These are phyloP conservation scores for Tachysurus fulvidraco DNA, from an alignment of 2,113 vertebrate species.

Conservation along the genomic window DNA sequence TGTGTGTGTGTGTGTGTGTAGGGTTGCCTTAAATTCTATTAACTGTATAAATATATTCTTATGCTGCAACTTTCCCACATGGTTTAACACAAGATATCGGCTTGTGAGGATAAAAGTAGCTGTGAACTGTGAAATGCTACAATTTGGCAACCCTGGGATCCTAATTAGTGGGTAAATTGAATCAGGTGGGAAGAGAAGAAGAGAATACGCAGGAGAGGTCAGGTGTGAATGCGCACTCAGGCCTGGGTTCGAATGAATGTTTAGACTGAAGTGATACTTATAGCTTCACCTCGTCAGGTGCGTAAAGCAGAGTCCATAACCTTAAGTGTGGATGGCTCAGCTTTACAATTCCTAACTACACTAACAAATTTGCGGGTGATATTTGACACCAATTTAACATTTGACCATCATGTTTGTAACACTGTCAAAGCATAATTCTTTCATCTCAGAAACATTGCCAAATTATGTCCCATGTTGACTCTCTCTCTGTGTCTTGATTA, in stretches of 20 bases:
- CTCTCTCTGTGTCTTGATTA: too few species aligned
- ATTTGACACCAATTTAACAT: too few species aligned
- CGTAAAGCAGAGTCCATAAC: too few species aligned
- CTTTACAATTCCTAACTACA: too few species aligned
- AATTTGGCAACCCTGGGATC: constrained; percentile 4
- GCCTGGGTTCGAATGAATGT: background rate
- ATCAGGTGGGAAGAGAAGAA: background rate
- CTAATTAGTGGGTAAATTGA: background rate
- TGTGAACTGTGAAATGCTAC: background rate
- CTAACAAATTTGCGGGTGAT: too few species aligned
- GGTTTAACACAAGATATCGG: background rate
- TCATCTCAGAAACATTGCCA: too few species aligned
- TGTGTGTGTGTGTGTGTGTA: background rate
- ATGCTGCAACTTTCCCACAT: background rate
- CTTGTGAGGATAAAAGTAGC: background rate
- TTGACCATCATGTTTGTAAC: too few species aligned
- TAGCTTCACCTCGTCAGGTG: too few species aligned
- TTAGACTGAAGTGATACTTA: too few species aligned
- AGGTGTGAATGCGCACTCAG: background rate
- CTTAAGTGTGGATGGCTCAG: too few species aligned
- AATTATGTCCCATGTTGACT: too few species aligned
- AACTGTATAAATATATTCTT: background rate
- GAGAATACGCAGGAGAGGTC: background rate
- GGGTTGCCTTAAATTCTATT: background rate
- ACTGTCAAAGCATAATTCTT: too few species aligned